Conservation (phyloP, 2,113 vertebrate species). For the Carettochelys insculpta region DNA sequence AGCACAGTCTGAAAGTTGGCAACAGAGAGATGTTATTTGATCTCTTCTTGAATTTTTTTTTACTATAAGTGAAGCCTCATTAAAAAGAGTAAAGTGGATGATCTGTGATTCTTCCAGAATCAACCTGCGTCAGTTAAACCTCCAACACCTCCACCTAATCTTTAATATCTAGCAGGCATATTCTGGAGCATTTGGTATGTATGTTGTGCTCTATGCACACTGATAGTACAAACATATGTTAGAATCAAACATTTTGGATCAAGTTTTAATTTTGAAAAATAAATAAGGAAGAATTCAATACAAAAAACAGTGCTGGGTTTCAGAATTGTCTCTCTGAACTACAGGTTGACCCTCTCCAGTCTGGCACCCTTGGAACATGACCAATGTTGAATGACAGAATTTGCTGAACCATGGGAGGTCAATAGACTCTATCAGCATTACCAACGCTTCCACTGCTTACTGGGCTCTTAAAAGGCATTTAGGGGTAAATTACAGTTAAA, state of each 20-base stretch:
- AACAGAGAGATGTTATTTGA: neutral
- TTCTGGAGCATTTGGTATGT: neutral
- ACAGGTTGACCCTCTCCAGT: too few relatives aligned
- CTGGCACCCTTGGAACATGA: too few relatives aligned
- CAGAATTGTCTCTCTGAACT: too few relatives aligned
- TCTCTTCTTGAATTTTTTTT: constrained; percentile 1
- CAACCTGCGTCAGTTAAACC: neutral
- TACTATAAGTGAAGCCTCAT: constrained; percentile 24
- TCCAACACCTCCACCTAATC: neutral
- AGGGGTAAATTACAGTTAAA: too few relatives aligned
- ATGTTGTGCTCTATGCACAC: neutral
- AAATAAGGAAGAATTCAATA: neutral
- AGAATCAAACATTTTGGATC: neutral
- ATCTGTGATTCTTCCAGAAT: neutral
- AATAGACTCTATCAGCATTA: too few relatives aligned
- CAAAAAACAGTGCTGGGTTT: neutral
- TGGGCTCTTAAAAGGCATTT: too few relatives aligned
- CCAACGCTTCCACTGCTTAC: too few relatives aligned
- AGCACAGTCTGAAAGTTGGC: neutral
- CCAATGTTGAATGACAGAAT: too few relatives aligned
- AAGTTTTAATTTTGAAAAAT: neutral
- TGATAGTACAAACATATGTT: neutral
- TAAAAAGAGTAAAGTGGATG: neutral
- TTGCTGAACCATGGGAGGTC: too few relatives aligned
- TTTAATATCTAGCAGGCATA: constrained; percentile 2